These are phyloP conservation scores for Phylloscopus whistleri DNA, from an alignment of 2,113 vertebrate genomes.

Conservation along the genomic window DNA sequence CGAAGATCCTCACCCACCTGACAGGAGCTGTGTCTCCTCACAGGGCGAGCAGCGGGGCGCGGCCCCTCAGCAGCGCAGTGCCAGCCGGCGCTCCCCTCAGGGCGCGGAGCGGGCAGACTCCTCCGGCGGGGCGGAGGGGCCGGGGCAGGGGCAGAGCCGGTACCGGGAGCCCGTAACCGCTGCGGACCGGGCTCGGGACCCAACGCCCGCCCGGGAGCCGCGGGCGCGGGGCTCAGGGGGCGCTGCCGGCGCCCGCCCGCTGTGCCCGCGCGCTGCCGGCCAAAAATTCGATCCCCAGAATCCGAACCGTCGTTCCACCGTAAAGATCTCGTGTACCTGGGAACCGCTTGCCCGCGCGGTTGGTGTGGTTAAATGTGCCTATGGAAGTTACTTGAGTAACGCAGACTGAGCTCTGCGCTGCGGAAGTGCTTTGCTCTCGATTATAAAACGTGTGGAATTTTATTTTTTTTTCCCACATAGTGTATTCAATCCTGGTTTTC, in stretches of 20 bases:
- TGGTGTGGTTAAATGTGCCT: too few species aligned
- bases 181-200: background rate
- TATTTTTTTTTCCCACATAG: accelerated
- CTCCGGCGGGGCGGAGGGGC: background rate
- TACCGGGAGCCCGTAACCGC: background rate
- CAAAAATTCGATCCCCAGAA: accelerated
- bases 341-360: accelerated
- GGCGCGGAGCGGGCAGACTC: accelerated
- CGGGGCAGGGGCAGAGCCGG: background rate
- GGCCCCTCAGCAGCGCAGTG: accelerated
- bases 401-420: accelerated
- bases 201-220: background rate
- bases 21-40: accelerated
- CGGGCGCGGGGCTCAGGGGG: background rate
- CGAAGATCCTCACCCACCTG: background rate
- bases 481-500: background rate
- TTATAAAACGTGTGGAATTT: background rate
- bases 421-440: accelerated
- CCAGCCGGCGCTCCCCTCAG: accelerated
- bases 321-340: accelerated
- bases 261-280: background rate
- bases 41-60: too few species aligned
- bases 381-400: accelerated
- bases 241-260: background rate
- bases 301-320: accelerated